Evolutionary conservation across 2,888 invertebrate species (phyloP), one percentile per base, ranked within the genome.

Genomic region (Melitaea athalia): DNA sequence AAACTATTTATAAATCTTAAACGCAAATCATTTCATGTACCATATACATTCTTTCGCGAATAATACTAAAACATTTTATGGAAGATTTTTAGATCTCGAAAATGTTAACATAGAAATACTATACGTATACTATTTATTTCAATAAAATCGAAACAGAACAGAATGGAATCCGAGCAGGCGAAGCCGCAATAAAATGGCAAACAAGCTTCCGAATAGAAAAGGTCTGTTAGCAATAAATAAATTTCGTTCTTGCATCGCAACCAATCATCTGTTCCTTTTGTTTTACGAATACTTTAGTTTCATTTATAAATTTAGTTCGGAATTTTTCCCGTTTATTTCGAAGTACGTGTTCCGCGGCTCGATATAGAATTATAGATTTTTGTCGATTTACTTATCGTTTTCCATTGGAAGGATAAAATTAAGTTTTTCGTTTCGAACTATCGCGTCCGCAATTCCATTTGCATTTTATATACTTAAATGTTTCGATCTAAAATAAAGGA

Each of bases 121-220:
- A 38, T 38, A 38, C 38, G 0, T 38, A 38, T 38, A 38, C 38
- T 38, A 38, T 38, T 38, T 38, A 38, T 38, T 38, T 38, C 38
- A 38, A 38, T 38, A 38, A 38, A 38, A 38, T 38, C 45, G 45
- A 45, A 45, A 12, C 45, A 45, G 12, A 45, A 45, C 14, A 45
- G 45, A 45, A 38, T 38, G 38, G 45, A 49, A 49, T 14, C 14
- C n/a, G 6, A 12, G n/a, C 31, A 52, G 52, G 15, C 17, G 15
- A 50, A 52, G 14, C 17, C 24, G 12, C 31, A 33, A 57, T 42
- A 42, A 42, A 57, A n/a, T 50, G 8, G 49, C 52, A 52, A 52
- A 49, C 47, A 49, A 49, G 47, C 47, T 49, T n/a, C 47, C 5
- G n/a, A 49, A 49, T 49, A 49, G n/a, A 49, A 49, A n/a, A 49